phyloP scores from a whole-genome alignment of 23 tunicate species.

The Oikopleura vanhoeffeni region DNA sequence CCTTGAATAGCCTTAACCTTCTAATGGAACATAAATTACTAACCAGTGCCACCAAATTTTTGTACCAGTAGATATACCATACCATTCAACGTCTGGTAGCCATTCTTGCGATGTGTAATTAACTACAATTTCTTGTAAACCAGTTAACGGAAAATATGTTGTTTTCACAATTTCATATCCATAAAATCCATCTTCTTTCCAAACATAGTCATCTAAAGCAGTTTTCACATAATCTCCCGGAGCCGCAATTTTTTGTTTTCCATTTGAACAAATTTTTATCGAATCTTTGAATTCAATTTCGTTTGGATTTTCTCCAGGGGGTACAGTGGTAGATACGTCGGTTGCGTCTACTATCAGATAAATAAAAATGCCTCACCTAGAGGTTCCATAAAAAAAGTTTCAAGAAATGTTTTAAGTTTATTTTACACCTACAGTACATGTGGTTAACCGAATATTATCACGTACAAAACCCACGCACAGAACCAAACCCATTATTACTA shows the following conservation, averaged over 20 bases:
- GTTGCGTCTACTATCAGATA: no score
- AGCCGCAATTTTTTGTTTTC: background rate
- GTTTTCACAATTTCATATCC: background rate
- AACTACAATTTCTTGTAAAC: background rate
- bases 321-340: no score
- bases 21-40: background rate
- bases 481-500: no score
- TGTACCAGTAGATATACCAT: background rate
- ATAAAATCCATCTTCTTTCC: background rate
- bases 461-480: no score
- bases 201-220: background rate
- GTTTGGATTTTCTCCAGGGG: no score
- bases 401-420: no score
- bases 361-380: no score
- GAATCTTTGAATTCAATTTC: background rate
- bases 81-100: background rate
- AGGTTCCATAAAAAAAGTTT: no score
- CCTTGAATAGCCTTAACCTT: background rate
- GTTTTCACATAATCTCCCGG: background rate
- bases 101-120: background rate
- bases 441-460: no score
- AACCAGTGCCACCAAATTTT: slow-evolving; percentile 4
- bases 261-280: background rate
- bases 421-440: no score
- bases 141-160: background rate